phyloP scores from a whole-genome alignment of 2,888 invertebrate genomes.

The Noctua janthina region DNA sequence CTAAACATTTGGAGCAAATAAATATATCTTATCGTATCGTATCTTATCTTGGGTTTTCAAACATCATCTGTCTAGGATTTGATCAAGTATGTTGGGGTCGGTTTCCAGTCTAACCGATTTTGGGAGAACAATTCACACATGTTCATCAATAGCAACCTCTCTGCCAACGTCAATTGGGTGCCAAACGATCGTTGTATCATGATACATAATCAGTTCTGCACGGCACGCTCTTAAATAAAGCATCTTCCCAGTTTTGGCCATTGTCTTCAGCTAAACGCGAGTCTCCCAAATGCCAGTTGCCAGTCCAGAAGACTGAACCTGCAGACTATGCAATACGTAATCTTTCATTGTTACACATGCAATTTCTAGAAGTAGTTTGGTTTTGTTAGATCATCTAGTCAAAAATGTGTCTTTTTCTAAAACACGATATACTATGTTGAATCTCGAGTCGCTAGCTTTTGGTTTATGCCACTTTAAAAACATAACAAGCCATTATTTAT shows the following conservation, averaged over 20 bases:
- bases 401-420: background rate
- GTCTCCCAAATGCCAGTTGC: background rate
- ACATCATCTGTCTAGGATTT: background rate
- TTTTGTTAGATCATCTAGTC: background rate
- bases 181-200: background rate
- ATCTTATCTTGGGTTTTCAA: background rate
- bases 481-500: conserved; percentile 2
- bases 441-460: background rate
- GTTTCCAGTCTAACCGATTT: background rate
- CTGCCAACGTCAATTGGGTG: background rate
- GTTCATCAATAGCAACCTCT: background rate
- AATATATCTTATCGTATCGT: no score
- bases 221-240: background rate
- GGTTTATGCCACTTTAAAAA: background rate
- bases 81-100: no score
- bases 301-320: background rate
- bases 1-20: no score
- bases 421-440: background rate
- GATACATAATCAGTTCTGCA: background rate
- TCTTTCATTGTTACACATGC: background rate
- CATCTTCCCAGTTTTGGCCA: background rate
- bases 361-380: background rate
- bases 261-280: background rate
- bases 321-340: background rate
- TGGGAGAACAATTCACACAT: background rate